Conservation (phyloP, 1,140 invertebrate genomes). For the Platyura marginata region DNA sequence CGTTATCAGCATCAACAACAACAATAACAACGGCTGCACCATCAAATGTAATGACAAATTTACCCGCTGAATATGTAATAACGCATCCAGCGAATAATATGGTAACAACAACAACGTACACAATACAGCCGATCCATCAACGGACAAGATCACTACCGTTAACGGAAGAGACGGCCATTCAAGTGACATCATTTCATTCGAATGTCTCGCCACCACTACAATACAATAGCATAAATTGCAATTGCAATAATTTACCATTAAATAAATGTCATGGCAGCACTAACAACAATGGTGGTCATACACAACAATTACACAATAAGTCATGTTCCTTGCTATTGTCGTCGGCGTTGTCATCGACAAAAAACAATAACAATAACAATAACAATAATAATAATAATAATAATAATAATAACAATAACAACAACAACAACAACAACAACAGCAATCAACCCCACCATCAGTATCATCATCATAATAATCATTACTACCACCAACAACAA, state of each 20-base stretch:
- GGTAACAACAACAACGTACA: slow-evolving; percentile 3
- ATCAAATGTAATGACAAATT: not conserved
- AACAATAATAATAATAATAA: not conserved
- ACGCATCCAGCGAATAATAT: not conserved
- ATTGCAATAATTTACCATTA: slow-evolving; percentile 18
- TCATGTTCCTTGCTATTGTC: no score
- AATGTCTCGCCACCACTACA: slow-evolving; percentile 24
- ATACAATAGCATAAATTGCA: slow-evolving; percentile 2
- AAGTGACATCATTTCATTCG: slow-evolving; percentile 38
- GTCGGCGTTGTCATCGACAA: no score
- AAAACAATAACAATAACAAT: not conserved
- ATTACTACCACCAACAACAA: no score
- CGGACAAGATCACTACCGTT: slow-evolving; percentile 45
- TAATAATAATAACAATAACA: not conserved
- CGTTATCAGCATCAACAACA: slow-evolving; percentile 1
- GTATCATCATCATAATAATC: no score
- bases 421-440: no score
- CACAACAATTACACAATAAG: no score
- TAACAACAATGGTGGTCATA: no score
- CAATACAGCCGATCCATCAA: slow-evolving; percentile 27
- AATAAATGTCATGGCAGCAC: no score
- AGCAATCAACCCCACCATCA: no score
- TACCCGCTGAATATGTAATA: not conserved
- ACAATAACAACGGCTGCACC: slow-evolving; percentile 11
- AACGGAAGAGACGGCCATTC: slow-evolving; percentile 33